These are phyloP conservation scores for Cordilura impudica DNA, from an alignment of 2,888 invertebrate genomes.

Conservation along the genomic window DNA sequence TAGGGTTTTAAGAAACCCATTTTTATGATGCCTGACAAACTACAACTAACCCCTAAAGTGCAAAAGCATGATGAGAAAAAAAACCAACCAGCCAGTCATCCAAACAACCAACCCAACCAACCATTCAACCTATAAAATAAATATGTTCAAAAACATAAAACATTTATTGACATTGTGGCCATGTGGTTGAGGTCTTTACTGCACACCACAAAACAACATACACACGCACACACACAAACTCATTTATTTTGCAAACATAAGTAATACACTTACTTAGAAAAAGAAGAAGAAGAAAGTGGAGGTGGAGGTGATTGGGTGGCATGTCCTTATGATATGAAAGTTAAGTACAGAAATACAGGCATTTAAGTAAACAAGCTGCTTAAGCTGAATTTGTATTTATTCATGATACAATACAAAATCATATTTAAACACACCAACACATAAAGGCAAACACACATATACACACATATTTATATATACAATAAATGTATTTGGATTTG, in stretches of 20 bases:
- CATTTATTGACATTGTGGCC: slow-evolving; percentile 42
- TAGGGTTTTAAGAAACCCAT: background rate
- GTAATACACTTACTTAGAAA: background rate
- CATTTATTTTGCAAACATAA: background rate
- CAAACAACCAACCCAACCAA: slow-evolving; percentile 17
- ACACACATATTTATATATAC: no score
- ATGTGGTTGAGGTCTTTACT: slow-evolving; percentile 22
- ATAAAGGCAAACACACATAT: background rate
- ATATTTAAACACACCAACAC: background rate
- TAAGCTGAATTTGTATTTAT: slow-evolving; percentile 37
- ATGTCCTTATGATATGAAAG: slow-evolving; percentile 31
- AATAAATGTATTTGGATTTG: background rate
- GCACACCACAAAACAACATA: background rate
- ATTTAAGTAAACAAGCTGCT: slow-evolving; percentile 36
- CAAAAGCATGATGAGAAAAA: background rate
- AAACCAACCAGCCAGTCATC: background rate
- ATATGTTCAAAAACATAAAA: slow-evolving; percentile 44
- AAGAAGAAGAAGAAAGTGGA: no score
- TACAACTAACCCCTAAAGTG: background rate
- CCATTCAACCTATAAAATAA: slow-evolving; percentile 39
- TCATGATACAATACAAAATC: slow-evolving; percentile 10
- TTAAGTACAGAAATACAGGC: slow-evolving; percentile 23
- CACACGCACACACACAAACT: background rate
- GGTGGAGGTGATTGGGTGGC: background rate
- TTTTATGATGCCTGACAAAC: background rate